These are phyloP conservation scores for Euura saliciscinereae DNA, from an alignment of 1,140 invertebrate genomes.

Conservation along the genomic window DNA sequence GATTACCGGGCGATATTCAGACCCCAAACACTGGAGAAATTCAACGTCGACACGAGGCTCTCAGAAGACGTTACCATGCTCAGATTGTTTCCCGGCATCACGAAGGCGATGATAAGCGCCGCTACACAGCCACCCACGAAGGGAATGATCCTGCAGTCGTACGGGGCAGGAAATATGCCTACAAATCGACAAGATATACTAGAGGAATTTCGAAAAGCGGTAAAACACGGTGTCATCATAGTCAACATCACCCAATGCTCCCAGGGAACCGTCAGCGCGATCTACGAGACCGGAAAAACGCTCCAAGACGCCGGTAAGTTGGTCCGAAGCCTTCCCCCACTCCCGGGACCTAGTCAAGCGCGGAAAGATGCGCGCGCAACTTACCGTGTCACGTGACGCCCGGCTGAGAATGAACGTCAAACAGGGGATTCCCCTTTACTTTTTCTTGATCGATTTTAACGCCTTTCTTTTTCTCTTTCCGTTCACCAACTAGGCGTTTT, in stretches of 20 bases:
- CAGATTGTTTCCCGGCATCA: conserved; percentile 90
- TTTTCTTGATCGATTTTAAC: conserved; percentile 15
- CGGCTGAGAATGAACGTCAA: no score
- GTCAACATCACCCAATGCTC: conserved; percentile 93
- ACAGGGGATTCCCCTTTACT: neutral
- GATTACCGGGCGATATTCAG: conserved; percentile 81
- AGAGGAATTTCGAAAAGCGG: conserved; percentile 74
- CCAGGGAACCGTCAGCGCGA: conserved; percentile 74
- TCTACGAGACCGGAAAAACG: conserved; percentile 81
- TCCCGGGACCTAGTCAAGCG: neutral
- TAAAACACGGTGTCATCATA: conserved; percentile 83
- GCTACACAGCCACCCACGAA: conserved; percentile 85
- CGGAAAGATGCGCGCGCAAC: no score
- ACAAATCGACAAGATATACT: conserved; percentile 83
- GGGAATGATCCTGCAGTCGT: conserved; percentile 91
- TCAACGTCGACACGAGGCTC: conserved; percentile 78
- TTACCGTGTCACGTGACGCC: no score
- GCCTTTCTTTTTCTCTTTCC: conserved; percentile 4
- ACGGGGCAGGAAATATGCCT: conserved; percentile 93
- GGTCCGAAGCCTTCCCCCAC: conserved; percentile 38
- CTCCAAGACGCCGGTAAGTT: conserved; percentile 43
- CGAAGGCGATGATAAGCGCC: conserved; percentile 75
- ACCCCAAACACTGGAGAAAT: conserved; percentile 73
- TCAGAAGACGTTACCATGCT: conserved; percentile 86
- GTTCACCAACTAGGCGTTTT: conserved; percentile 70